Evolutionary conservation across 2,888 invertebrate genomes (phyloP).

Genomic region (Herminia tarsipennalis): DNA sequence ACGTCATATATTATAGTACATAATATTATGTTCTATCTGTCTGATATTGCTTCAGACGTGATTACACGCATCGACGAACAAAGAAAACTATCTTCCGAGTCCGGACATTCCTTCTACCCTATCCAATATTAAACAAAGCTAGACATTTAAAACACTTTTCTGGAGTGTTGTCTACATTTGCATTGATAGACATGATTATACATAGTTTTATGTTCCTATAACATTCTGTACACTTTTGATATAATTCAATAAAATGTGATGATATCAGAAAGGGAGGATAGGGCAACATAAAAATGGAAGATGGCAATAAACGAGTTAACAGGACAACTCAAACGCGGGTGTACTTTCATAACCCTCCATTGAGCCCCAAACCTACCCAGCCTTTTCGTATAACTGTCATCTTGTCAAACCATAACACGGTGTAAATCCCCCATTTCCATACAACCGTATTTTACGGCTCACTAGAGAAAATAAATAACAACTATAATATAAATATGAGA

Average conservation of each 20-base stretch:
- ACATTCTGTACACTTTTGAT: slow-evolving; percentile 29
- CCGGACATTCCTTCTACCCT: slow-evolving; percentile 53
- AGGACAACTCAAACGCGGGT: slow-evolving; percentile 52
- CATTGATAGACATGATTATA: slow-evolving; percentile 12
- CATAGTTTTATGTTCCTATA: slow-evolving; percentile 12
- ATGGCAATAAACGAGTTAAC: slow-evolving; percentile 72
- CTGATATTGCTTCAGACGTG: slow-evolving; percentile 57
- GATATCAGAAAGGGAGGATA: slow-evolving; percentile 49
- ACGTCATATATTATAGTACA: too few relatives aligned
- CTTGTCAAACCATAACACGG: slow-evolving; percentile 79
- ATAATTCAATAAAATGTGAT: slow-evolving; percentile 56
- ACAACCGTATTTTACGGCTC: slow-evolving; percentile 80
- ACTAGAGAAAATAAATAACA: slow-evolving; percentile 82
- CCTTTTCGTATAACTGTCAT: slow-evolving; percentile 78
- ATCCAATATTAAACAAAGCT: slow-evolving; percentile 50
- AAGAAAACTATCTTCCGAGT: slow-evolving; percentile 65
- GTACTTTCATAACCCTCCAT: slow-evolving; percentile 30
- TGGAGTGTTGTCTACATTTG: slow-evolving; percentile 2
- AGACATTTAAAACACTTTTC: slow-evolving; percentile 23
- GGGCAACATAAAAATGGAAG: slow-evolving; percentile 54
- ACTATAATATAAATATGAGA: slow-evolving; percentile 79
- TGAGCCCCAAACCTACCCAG: slow-evolving; percentile 41
- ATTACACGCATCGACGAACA: slow-evolving; percentile 69
- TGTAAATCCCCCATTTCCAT: slow-evolving; percentile 82
- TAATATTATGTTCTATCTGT: too few relatives aligned